Evolutionary conservation across 2,113 vertebrate species (phyloP), one percentile per base, ranked within the genome.

Genomic region (Sander lucioperca): DNA sequence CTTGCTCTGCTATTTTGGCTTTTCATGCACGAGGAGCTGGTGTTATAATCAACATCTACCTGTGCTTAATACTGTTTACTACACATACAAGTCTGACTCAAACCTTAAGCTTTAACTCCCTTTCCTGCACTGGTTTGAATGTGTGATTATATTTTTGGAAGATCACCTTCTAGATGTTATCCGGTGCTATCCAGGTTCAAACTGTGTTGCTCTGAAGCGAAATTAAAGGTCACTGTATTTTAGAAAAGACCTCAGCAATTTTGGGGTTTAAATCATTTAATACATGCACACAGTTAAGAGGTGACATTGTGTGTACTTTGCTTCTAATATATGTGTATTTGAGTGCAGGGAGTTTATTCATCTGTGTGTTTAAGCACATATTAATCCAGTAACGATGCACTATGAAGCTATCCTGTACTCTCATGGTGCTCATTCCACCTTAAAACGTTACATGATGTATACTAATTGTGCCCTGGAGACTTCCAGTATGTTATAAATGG

Each of bases 31-130:
- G 43, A 79, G 5, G 30, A 66, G 18, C 19, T 39, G 23, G 3
- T 80, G 81, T 84, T 65, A 53, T 58, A 11, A 21, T 69, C 64
- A 79, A 74, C 39, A 80, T 2, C 8, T 6, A 7, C 58, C n/a
- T 21, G 43, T 11, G 16, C 30, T 59, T 47, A 2, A 71, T 66
- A 23, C 48, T 57, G 43, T 54, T 1, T 48, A 63, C 19, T 30
- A 63, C 4, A 67, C 21, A 70, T 1, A 72, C 13, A 23, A 8
- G 48, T 33, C 36, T 33, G 30, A 59, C 19, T 45, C 0, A 13
- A 25, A 69, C 56, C 48, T 67, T 59, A 5, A 6, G 6, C 6
- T 50, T 39, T 15, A 27, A n/a, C n/a, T 59, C 25, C 39, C 18
- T 23, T 47, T 54, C 7, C 43, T 43, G 16, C 16, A 21, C 62